Conservation (phyloP, 2,797 vertebrate species). For the Hemitrygon akajei region DNA sequence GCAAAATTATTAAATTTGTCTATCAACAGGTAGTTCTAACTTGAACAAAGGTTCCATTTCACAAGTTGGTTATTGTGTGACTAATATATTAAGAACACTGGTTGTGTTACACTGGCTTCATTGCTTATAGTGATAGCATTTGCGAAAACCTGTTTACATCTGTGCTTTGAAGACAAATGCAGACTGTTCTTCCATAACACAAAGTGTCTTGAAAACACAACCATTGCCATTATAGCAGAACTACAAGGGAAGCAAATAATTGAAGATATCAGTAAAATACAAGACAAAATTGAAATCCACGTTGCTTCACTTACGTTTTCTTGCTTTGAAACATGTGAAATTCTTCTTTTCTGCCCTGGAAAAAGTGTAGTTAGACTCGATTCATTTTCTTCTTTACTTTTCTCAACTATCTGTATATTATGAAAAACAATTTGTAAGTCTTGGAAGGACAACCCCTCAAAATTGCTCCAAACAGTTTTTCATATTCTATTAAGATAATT, state of each 20-base stretch:
- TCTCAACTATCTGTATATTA: not conserved
- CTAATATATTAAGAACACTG: too few species aligned
- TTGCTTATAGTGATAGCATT: too few species aligned
- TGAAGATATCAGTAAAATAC: constrained; percentile 41
- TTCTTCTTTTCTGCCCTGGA: constrained; percentile 88
- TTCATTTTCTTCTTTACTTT: constrained; percentile 56
- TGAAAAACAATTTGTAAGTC: not conserved
- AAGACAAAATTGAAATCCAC: constrained; percentile 41
- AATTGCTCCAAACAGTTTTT: not conserved
- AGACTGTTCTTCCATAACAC: too few species aligned
- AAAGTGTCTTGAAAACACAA: too few species aligned
- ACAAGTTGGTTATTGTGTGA: too few species aligned
- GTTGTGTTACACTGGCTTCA: too few species aligned
- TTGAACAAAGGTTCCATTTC: too few species aligned
- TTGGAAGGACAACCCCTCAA: not conserved
- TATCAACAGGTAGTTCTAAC: too few species aligned
- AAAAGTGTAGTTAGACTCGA: constrained; percentile 74
- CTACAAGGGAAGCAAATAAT: not conserved
- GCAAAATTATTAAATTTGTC: not conserved
- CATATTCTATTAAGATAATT: not conserved
- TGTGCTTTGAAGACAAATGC: too few species aligned
- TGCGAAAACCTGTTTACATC: too few species aligned
- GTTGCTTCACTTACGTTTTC: constrained; percentile 66
- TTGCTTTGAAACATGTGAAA: constrained; percentile 81
- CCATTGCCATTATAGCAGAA: too few species aligned